Percentiles rank a stretch among this genome's conserved stretches.
Conservation (phyloP, 1,140 invertebrate species). For the Diorhabda elongata region DNA sequence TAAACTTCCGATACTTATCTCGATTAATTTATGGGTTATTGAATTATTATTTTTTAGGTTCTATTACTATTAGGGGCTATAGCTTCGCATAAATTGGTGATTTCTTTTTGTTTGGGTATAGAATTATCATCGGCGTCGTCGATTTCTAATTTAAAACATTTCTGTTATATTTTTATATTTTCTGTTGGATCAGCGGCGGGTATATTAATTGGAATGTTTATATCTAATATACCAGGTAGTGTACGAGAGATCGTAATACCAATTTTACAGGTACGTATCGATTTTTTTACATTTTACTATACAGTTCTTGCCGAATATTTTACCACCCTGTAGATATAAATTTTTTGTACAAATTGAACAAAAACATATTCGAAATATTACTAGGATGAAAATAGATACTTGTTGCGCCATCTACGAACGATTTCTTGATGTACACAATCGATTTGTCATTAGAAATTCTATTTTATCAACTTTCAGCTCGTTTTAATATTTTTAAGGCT, state of each 20-base stretch:
- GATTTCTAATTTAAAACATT: conserved; percentile 50
- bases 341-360: no score
- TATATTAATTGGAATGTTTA: conserved; percentile 60
- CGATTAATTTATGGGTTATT: background rate
- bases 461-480: no score
- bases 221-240: conserved; percentile 49
- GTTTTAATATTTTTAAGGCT: no score
- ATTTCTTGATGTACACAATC: no score
- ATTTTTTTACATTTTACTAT: background rate
- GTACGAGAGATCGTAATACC: conserved; percentile 53
- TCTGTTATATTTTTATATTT: conserved; percentile 60
- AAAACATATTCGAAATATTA: no score
- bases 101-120: conserved; percentile 72
- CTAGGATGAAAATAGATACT: no score
- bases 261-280: conserved; percentile 52
- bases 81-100: conserved; percentile 72
- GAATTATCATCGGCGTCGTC: conserved; percentile 57
- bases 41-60: conserved; percentile 52
- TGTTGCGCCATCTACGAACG: no score
- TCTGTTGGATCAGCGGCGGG: conserved; percentile 63
- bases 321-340: no score
- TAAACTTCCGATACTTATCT: background rate
- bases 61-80: conserved; percentile 66
- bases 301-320: background rate
- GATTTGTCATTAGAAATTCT: no score